Base-by-base conservation (phyloP, 2,888 invertebrate genomes). In the Elegia similella region DNA sequence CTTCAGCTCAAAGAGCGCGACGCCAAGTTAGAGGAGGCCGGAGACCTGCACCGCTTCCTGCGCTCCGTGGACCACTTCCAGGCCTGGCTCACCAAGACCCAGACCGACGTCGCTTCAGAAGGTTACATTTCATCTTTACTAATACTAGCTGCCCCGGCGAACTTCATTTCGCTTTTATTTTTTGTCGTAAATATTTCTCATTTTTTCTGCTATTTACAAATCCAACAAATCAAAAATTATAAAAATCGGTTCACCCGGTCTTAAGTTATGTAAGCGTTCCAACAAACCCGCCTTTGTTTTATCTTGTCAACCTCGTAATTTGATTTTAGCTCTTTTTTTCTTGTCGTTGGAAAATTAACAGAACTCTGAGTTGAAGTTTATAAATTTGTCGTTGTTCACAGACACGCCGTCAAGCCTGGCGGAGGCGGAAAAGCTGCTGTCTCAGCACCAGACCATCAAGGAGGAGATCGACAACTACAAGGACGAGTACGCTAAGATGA, bases 41-140 rank as follows among this genome's bases (percentile, higher is more conserved):
- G 99, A 52, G 99, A 99, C 78, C 92, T 99, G 68, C 99, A 99
- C 85, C 95, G 99, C 59, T 99, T 99, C 95, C 93, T 99, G 69
- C 96, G 99, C 63, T 99, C 99, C 84, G 94, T 99, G 75, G 99
- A 99, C 88, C 99, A 99, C 92, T 99, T 99, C 98, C 98, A 99
- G 89, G 95, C 98, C 0, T 99, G 99, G 99, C 94, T 99, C 68
- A 98, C 98, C 58, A 98, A 98, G 90, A 99, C 99, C 0, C 99
- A 99, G 92, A 99, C 98, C n/a, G 98, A 99, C 79, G 98, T 99
- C 58, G 98, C 99, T 50, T 98, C 98, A 3, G 98, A 99, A 88
- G 90, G 90, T 89, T 74, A 66, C 13, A 6, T 17, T 44, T 55
- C 42, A 10, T 13, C 8, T 15, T 29, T 3, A 23, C 23, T n/a